phyloP scores from a whole-genome alignment of 2,888 invertebrate genomes.

The Chaetoderma sp. region DNA sequence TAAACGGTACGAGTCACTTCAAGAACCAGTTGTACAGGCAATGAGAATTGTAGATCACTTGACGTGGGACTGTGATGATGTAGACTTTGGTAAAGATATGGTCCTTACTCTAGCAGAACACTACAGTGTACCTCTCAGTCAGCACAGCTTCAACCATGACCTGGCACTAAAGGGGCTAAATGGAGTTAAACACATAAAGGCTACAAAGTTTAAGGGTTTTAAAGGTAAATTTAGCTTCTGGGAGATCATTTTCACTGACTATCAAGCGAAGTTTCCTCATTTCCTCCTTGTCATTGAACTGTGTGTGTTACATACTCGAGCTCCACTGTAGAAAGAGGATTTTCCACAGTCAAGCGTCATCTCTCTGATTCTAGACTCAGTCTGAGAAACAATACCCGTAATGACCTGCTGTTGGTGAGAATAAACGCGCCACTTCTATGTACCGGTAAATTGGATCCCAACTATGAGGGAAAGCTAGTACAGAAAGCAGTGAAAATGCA shows the following conservation, averaged over 20 bases:
- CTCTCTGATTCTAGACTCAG: neutral
- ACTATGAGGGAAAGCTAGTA: neutral
- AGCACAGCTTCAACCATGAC: neutral
- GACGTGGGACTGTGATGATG: neutral
- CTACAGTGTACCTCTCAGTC: neutral
- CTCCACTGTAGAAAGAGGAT: neutral
- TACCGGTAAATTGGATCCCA: neutral
- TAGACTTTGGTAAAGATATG: neutral
- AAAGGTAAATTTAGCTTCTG: neutral
- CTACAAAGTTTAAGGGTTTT: neutral
- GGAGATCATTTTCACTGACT: neutral
- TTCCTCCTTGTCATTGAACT: neutral
- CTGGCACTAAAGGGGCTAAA: neutral
- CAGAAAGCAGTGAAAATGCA: neutral
- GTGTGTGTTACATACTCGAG: too few species aligned
- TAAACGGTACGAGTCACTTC: neutral
- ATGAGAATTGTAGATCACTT: neutral
- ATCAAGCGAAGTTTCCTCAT: neutral
- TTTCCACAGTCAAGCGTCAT: neutral
- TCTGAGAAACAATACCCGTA: neutral
- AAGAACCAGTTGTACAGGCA: neutral
- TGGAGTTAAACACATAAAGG: neutral
- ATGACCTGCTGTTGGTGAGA: neutral
- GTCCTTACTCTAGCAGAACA: neutral
- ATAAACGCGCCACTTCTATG: neutral